Conservation (phyloP, 2,888 invertebrate species). For the Ornithoptera priamus region DNA sequence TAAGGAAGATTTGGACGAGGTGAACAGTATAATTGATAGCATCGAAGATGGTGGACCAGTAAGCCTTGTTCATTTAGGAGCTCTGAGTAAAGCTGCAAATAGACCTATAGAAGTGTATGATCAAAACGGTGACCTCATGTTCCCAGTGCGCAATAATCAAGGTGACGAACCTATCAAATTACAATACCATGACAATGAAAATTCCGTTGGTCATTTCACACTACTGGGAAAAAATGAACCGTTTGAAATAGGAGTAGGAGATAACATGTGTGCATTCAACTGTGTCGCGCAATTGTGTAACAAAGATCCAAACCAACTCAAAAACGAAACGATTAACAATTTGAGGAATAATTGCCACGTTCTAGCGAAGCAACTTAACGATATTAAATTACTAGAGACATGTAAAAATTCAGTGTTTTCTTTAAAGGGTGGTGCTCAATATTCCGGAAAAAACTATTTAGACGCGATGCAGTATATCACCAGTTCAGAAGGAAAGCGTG, state of each 20-base stretch:
- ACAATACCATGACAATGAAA: slow-evolving; percentile 26
- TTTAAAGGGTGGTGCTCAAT: slow-evolving; percentile 14
- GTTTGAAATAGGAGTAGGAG: neutral
- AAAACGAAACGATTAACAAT: slow-evolving; percentile 11
- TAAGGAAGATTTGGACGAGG: slow-evolving; percentile 6
- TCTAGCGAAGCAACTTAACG: slow-evolving; percentile 5
- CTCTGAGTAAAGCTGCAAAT: slow-evolving; percentile 25
- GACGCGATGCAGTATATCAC: slow-evolving; percentile 16
- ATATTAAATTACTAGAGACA: slow-evolving; percentile 18
- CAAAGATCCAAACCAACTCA: slow-evolving; percentile 22
- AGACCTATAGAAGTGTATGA: slow-evolving; percentile 30
- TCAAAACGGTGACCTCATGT: slow-evolving; percentile 24
- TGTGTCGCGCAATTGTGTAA: slow-evolving; percentile 17
- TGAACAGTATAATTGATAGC: slow-evolving; percentile 16
- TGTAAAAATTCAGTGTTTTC: slow-evolving; percentile 6
- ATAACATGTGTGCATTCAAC: slow-evolving; percentile 30
- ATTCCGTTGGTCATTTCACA: slow-evolving; percentile 27
- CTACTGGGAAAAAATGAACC: slow-evolving; percentile 26
- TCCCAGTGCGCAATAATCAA: slow-evolving; percentile 19
- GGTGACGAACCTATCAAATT: slow-evolving; percentile 25
- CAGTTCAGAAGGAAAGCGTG: slow-evolving; percentile 16
- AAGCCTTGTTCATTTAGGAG: slow-evolving; percentile 26
- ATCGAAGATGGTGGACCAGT: slow-evolving; percentile 20
- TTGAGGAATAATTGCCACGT: slow-evolving; percentile 11
- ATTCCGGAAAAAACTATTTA: slow-evolving; percentile 12